Evolutionary conservation across 92 coral and sea anemone genomes (phyloP).

Genomic region (Montipora capitata): DNA sequence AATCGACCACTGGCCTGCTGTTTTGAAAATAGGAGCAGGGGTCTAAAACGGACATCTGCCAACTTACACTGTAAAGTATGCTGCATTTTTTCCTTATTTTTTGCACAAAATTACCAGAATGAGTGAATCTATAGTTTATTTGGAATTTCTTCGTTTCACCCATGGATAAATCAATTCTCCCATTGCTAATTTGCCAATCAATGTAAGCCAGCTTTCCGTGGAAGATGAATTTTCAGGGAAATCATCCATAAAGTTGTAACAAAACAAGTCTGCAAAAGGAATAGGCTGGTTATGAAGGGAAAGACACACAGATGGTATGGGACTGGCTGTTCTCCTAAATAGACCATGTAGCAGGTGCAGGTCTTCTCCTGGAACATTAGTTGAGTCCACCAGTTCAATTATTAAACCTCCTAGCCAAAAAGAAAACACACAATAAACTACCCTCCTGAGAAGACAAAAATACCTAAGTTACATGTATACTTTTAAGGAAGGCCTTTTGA

Average conservation of each 20-base stretch:
- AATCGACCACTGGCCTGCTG: no score
- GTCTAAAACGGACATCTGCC: no score
- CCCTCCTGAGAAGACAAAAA: neutral
- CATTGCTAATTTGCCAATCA: slow-evolving; percentile 63
- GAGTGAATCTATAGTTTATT: neutral
- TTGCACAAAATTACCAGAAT: no score
- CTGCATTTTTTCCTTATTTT: no score
- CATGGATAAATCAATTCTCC: slow-evolving; percentile 92
- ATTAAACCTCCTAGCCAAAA: slow-evolving; percentile 55
- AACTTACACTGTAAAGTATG: no score
- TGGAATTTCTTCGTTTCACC: slow-evolving; percentile 58
- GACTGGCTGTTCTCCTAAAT: neutral
- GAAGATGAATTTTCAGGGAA: neutral
- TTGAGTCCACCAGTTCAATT: slow-evolving; percentile 39
- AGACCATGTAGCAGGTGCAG: slow-evolving; percentile 27
- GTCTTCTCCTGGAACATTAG: neutral
- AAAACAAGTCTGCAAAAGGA: slow-evolving; percentile 36
- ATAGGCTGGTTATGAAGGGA: slow-evolving; percentile 61
- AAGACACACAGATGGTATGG: slow-evolving; percentile 54
- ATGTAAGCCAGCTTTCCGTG: slow-evolving; percentile 49
- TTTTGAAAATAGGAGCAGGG: no score
- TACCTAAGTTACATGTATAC: no score
- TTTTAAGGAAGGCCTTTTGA: no score
- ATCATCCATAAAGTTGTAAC: neutral
- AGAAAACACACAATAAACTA: neutral